These are phyloP conservation scores for Psilopsiagon aurifrons DNA, from an alignment of 2,113 vertebrate genomes.

Conservation along the genomic window DNA sequence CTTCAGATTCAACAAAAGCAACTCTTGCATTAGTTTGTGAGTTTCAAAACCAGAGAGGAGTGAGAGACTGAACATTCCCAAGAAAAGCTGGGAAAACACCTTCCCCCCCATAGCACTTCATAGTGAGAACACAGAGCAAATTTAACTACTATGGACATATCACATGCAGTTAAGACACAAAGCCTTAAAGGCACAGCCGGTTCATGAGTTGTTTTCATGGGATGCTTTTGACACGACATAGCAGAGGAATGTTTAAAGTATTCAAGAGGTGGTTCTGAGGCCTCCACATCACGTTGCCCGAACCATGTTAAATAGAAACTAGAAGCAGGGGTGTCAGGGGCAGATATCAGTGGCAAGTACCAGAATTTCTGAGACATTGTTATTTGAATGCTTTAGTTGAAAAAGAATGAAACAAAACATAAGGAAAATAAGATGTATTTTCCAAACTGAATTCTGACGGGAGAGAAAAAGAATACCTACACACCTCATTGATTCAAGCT, in stretches of 20 bases:
- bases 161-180: neutral
- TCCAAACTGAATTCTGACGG: neutral
- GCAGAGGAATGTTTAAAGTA: neutral
- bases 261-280: neutral
- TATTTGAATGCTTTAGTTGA: neutral
- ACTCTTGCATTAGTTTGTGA: neutral
- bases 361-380: neutral
- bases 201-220: accelerated
- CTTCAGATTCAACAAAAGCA: neutral
- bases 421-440: neutral
- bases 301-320: neutral
- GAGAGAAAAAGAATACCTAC: neutral
- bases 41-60: neutral
- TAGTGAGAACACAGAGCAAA: accelerated
- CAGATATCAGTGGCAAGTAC: neutral
- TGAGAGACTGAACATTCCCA: neutral
- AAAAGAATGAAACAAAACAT: neutral
- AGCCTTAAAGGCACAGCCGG: neutral
- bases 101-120: accelerated
- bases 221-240: neutral
- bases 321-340: neutral
- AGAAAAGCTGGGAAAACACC: neutral
- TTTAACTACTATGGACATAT: neutral
- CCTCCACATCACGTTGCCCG: neutral
- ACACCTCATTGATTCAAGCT: neutral